Conservation (phyloP, 1,140 invertebrate species). For the Tribolium madens region DNA sequence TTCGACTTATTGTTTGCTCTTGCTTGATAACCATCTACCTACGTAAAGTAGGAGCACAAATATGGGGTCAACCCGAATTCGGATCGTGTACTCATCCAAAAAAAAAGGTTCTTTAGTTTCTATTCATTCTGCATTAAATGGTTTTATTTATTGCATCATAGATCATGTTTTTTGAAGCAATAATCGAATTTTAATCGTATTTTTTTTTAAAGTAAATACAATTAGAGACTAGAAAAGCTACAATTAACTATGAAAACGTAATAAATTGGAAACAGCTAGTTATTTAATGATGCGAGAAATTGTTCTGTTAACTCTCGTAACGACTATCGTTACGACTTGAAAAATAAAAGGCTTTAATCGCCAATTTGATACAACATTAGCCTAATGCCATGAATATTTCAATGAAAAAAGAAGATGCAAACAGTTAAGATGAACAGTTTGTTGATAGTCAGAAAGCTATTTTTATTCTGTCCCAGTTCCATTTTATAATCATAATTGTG, state of each 20-base stretch:
- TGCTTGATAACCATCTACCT: constrained; percentile 15
- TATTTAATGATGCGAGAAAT: background rate
- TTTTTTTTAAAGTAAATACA: background rate
- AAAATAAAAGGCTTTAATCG: background rate
- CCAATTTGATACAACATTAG: background rate
- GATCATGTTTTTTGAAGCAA: background rate
- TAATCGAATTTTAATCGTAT: background rate
- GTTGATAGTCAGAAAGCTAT: background rate
- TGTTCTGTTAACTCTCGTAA: background rate
- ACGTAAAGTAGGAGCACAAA: background rate
- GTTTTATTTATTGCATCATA: background rate
- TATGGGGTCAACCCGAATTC: constrained; percentile 9
- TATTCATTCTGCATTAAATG: background rate
- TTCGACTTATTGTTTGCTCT: constrained; percentile 13
- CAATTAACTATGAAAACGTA: background rate
- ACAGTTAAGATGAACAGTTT: background rate
- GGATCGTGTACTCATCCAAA: too few species aligned
- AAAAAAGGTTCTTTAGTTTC: too few species aligned
- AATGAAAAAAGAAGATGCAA: background rate
- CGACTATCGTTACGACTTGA: background rate
- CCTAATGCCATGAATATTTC: background rate
- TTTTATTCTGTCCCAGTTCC: too few species aligned
- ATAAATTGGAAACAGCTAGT: background rate
- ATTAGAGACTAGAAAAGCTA: background rate
- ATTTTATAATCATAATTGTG: too few species aligned